phyloP scores from a whole-genome alignment of 2,113 vertebrate species.

The Heterochromis multidens region DNA sequence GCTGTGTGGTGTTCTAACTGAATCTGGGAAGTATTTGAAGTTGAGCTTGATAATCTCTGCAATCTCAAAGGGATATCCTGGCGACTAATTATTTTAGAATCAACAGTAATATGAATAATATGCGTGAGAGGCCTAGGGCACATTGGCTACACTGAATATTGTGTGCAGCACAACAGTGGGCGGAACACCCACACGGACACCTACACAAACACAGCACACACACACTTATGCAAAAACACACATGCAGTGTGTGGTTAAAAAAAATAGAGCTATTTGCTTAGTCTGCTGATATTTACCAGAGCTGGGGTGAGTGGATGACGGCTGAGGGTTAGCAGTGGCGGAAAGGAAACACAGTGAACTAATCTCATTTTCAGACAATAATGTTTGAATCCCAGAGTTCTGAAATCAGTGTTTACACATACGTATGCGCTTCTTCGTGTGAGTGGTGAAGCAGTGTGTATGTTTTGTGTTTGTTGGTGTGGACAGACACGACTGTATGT shows the following conservation, averaged over 20 bases:
- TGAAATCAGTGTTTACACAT: not conserved
- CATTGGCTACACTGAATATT: constrained; percentile 44
- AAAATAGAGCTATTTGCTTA: constrained; percentile 10
- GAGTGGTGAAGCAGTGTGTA: not conserved
- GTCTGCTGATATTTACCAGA: constrained; percentile 28
- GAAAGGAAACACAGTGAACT: not conserved
- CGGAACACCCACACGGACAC: constrained; percentile 8
- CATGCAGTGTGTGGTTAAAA: constrained; percentile 26
- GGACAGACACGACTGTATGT: not conserved
- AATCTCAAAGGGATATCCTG: constrained; percentile 78
- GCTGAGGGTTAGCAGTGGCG: not conserved
- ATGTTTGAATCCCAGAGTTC: not conserved
- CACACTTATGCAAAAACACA: constrained; percentile 23
- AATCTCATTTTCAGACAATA: not conserved
- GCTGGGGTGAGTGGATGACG: not conserved
- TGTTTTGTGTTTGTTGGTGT: not conserved
- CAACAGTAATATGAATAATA: constrained; percentile 77
- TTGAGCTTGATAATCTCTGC: constrained; percentile 69
- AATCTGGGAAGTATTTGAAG: constrained; percentile 77
- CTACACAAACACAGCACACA: not conserved
- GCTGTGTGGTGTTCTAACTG: constrained; percentile 43
- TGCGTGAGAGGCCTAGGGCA: constrained; percentile 55
- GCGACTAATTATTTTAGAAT: constrained; percentile 78
- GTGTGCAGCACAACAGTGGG: constrained; percentile 29
- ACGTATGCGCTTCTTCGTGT: not conserved